Percentiles rank a stretch among this genome's conserved stretches.
phyloP scores from a whole-genome alignment of 2,888 invertebrate genomes.

The Hypercompe scribonia region DNA sequence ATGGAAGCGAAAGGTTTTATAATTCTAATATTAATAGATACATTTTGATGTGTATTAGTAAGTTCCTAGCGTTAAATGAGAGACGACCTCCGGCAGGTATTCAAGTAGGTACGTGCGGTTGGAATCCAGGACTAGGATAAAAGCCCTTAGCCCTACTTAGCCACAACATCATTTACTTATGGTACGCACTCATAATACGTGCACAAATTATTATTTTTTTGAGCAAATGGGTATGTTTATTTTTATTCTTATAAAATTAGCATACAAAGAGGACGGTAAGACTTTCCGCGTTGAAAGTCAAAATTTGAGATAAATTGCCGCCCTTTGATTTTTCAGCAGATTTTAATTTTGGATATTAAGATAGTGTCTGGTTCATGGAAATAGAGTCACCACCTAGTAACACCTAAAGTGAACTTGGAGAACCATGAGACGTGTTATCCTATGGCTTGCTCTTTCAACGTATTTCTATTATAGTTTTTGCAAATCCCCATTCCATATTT shows the following conservation, averaged over 20 bases:
- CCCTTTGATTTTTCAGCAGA: background rate
- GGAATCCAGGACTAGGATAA: too few species aligned
- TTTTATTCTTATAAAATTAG: background rate
- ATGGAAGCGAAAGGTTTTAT: background rate
- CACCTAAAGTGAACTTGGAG: background rate
- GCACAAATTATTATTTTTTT: too few species aligned
- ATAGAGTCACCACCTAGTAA: background rate
- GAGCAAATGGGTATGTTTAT: background rate
- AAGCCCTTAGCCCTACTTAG: too few species aligned
- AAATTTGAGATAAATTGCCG: background rate
- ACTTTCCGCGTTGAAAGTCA: background rate
- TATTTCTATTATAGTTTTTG: background rate
- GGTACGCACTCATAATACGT: too few species aligned
- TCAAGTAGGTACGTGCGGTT: too few species aligned
- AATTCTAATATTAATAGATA: too few species aligned
- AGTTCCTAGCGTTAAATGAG: background rate
- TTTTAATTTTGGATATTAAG: background rate
- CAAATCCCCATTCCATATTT: constrained; percentile 10
- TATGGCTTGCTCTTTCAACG: background rate
- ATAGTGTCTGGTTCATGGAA: background rate
- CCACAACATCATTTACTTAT: too few species aligned
- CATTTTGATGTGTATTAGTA: background rate
- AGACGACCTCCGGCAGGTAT: too few species aligned
- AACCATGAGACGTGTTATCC: background rate
- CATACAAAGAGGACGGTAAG: background rate